Conservation (phyloP, 2,888 invertebrate species). For the Leucophenga maculata region DNA sequence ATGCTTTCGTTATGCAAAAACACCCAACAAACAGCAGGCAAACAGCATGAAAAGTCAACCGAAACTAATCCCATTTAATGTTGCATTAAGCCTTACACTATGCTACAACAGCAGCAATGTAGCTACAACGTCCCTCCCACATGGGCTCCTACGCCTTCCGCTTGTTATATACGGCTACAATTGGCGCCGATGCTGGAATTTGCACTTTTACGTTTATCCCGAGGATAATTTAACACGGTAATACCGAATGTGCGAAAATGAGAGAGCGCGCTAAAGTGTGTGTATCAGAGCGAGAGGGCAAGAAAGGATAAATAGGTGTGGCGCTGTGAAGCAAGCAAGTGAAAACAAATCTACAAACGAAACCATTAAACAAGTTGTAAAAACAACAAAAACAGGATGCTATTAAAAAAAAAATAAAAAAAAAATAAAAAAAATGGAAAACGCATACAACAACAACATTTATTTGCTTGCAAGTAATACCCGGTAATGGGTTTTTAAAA, state of each 20-base stretch:
- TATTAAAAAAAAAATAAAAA: conserved; percentile 25
- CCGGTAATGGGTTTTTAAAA: conserved; percentile 63
- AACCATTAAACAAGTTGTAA: conserved; percentile 22
- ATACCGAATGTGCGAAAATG: not conserved
- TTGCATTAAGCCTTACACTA: conserved; percentile 53
- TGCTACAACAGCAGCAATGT: conserved; percentile 40
- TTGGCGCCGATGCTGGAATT: conserved; percentile 47
- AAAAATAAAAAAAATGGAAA: not conserved
- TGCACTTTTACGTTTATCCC: conserved; percentile 62
- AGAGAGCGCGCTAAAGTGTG: not conserved
- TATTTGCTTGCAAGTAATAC: conserved; percentile 64
- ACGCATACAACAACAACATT: conserved; percentile 43
- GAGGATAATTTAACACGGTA: conserved; percentile 62
- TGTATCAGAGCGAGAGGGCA: not conserved
- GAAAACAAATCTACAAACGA: conserved; percentile 9
- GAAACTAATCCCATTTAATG: conserved; percentile 64
- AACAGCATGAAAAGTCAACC: conserved; percentile 51
- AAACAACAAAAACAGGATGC: not conserved
- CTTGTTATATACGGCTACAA: not conserved
- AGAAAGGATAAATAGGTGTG: no score
- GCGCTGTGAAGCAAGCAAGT: conserved; percentile 3
- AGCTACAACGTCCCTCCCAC: conserved; percentile 6
- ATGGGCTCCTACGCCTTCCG: not conserved
- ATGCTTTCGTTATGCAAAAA: not conserved
- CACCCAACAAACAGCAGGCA: not conserved